Evolutionary conservation across 2,113 vertebrate species (phyloP).

Genomic region (Speoplatyrhinus poulsoni): DNA sequence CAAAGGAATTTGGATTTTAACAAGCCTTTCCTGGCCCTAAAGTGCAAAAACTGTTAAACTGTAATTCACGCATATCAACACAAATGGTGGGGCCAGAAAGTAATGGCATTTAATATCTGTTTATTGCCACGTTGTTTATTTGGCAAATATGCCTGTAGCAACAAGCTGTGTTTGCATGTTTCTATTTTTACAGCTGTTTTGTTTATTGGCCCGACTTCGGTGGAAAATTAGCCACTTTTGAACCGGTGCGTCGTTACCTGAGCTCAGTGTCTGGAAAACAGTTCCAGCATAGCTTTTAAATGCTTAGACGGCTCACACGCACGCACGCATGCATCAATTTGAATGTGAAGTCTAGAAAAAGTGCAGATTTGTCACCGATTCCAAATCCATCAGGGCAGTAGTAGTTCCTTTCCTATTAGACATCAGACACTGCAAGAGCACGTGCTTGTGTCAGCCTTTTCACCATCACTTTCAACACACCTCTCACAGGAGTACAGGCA

Average conservation of each 20-base stretch:
- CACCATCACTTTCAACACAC: slow-evolving; percentile 17
- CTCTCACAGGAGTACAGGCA: slow-evolving; percentile 11
- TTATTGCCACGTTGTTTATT: slow-evolving; percentile 35
- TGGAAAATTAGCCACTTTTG: slow-evolving; percentile 19
- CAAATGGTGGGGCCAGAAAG: slow-evolving; percentile 18
- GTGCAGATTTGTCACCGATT: slow-evolving; percentile 49
- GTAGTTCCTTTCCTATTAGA: slow-evolving; percentile 37
- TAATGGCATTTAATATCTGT: slow-evolving; percentile 41
- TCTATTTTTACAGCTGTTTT: slow-evolving; percentile 58
- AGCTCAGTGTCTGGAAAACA: slow-evolving; percentile 25
- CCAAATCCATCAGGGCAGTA: slow-evolving; percentile 36
- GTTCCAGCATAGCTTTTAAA: slow-evolving; percentile 13
- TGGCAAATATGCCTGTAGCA: slow-evolving; percentile 31
- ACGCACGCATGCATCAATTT: slow-evolving; percentile 5
- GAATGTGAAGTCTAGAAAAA: slow-evolving; percentile 28
- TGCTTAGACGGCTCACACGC: slow-evolving; percentile 6
- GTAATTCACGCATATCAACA: slow-evolving; percentile 21
- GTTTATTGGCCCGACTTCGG: slow-evolving; percentile 37
- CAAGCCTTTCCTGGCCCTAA: slow-evolving; percentile 24
- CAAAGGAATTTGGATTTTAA: slow-evolving; percentile 9
- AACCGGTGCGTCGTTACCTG: slow-evolving; percentile 25
- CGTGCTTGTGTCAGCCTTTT: slow-evolving; percentile 20
- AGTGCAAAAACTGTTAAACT: slow-evolving; percentile 19
- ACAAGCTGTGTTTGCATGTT: slow-evolving; percentile 14
- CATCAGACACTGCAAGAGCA: slow-evolving; percentile 46